phyloP scores from a whole-genome alignment of 2,113 vertebrate species.

The Noturus placidus region DNA sequence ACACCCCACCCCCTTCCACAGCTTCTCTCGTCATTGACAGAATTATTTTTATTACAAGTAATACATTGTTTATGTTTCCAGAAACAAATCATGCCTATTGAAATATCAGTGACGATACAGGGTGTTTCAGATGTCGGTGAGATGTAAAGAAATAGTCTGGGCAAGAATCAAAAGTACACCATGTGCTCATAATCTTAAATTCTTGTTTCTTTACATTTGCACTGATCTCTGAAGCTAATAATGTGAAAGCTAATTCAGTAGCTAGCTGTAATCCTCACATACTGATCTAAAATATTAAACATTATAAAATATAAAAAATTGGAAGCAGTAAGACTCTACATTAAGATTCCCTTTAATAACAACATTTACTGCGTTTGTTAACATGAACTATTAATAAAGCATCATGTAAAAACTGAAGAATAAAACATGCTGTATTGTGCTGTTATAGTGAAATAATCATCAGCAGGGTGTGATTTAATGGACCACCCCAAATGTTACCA shows the following conservation, averaged over 20 bases:
- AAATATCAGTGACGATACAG: background rate
- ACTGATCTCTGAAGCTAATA: background rate
- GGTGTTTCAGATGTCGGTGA: background rate
- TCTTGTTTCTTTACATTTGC: background rate
- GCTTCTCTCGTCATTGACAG: background rate
- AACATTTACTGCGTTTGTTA: background rate
- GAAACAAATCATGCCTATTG: background rate
- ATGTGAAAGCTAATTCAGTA: background rate
- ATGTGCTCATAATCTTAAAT: background rate
- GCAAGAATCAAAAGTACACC: background rate
- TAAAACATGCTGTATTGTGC: background rate
- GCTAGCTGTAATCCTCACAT: background rate
- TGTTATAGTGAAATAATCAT: background rate
- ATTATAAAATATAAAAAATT: background rate
- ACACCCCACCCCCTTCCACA: background rate
- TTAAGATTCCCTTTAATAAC: background rate
- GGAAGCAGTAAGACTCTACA: background rate
- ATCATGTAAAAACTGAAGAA: background rate
- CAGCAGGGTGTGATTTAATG: background rate
- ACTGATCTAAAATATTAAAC: background rate
- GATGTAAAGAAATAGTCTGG: background rate
- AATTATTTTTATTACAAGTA: slow-evolving; percentile 24
- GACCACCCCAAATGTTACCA: background rate
- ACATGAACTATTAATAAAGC: background rate
- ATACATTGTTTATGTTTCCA: slow-evolving; percentile 8